Evolutionary conservation across 2,888 invertebrate genomes (phyloP).

Genomic region (Hydrotaea cyrtoneurina): DNA sequence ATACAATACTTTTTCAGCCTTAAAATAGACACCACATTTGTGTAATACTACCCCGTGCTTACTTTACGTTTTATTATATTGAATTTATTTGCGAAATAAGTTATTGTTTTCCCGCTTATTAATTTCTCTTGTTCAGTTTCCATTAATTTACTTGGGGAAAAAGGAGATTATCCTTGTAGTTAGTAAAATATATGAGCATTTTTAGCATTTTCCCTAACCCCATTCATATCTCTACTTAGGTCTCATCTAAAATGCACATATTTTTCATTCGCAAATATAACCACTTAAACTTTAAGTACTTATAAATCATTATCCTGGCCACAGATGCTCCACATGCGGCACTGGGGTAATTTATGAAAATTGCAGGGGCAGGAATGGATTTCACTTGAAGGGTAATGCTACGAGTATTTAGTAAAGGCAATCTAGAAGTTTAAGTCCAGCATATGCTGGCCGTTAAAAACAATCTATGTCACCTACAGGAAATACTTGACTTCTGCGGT

Average conservation of each 20-base stretch:
- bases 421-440: too few species aligned
- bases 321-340: not conserved
- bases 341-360: not conserved
- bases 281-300: constrained; percentile 7
- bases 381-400: too few species aligned
- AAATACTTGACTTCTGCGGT: too few species aligned
- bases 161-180: not conserved
- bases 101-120: not conserved
- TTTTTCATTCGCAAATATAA: not conserved
- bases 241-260: not conserved
- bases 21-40: not conserved
- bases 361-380: too few species aligned
- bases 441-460: too few species aligned
- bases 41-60: too few species aligned
- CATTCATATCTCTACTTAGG: not conserved
- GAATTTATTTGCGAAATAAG: not conserved
- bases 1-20: not conserved
- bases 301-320: constrained; percentile 24
- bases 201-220: constrained; percentile 18
- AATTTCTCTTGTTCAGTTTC: not conserved
- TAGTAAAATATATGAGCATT: not conserved
- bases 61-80: too few species aligned
- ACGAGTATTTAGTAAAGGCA: too few species aligned
- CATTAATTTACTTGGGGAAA: not conserved
- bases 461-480: too few species aligned